A percentile compares a stretch with the other conserved stretches of the same genome.
Evolutionary conservation across 2,888 invertebrate genomes (phyloP).

Genomic region (Xylota segnis): DNA sequence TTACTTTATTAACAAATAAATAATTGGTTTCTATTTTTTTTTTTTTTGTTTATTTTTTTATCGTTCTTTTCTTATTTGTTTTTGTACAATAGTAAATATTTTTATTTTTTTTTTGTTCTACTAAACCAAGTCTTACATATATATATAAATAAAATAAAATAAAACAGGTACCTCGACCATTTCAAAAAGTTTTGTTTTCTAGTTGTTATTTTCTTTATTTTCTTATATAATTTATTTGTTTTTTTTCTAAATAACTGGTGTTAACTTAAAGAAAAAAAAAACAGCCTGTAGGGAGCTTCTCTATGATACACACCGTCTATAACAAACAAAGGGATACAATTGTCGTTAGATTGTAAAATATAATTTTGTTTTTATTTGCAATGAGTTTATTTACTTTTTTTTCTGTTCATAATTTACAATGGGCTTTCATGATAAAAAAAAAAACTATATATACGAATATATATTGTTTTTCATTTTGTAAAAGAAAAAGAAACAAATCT

Average conservation of each 20-base stretch:
- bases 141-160: conserved; percentile 54
- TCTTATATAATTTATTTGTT: conserved; percentile 1
- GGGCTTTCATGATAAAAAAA: conserved; percentile 25
- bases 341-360: conserved; percentile 64
- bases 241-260: conserved; percentile 53
- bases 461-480: conserved; percentile 6
- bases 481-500: no score
- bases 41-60: conserved; percentile 73
- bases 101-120: conserved; percentile 76
- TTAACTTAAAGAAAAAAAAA: conserved; percentile 23
- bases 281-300: conserved; percentile 52
- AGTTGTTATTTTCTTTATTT: conserved; percentile 17
- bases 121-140: conserved; percentile 63
- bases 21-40: conserved; percentile 79
- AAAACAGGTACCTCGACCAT: conserved; percentile 78
- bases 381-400: conserved; percentile 51
- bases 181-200: conserved; percentile 47
- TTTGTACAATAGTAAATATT: conserved; percentile 67
- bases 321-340: conserved; percentile 47
- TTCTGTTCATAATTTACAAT: conserved; percentile 7
- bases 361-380: conserved; percentile 77
- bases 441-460: conserved; percentile 8
- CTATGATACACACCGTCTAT: conserved; percentile 37
- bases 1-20: conserved; percentile 79
- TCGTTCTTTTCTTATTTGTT: conserved; percentile 75